Conservation (phyloP, 2,888 invertebrate genomes). For the Candidula unifasciata region DNA sequence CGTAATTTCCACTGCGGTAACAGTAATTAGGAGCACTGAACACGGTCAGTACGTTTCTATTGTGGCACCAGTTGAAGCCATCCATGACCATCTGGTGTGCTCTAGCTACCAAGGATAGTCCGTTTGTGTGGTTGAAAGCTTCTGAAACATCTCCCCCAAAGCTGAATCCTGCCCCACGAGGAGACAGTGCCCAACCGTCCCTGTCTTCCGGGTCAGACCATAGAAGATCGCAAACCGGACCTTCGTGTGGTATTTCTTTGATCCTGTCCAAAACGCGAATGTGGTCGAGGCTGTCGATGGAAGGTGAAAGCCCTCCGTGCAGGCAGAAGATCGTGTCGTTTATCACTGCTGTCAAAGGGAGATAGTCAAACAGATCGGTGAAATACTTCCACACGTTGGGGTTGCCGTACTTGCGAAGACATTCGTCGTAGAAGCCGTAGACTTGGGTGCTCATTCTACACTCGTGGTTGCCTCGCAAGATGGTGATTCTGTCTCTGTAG, state of each 20-base stretch:
- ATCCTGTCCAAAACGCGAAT: slow-evolving; percentile 98
- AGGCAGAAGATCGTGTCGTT: slow-evolving; percentile 97
- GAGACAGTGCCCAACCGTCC: slow-evolving; percentile 99
- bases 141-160: slow-evolving; percentile 99
- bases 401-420: slow-evolving; percentile 99
- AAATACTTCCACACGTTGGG: slow-evolving; percentile 99
- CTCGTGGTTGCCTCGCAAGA: slow-evolving; percentile 99
- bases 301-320: slow-evolving; percentile 98
- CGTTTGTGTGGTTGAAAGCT: slow-evolving; percentile 99
- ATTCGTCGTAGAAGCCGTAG: slow-evolving; percentile 99
- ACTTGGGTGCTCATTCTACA: slow-evolving; percentile 99
- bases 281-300: slow-evolving; percentile 99
- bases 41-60: slow-evolving; percentile 99
- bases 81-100: slow-evolving; percentile 86
- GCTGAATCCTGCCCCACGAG: slow-evolving; percentile 99
- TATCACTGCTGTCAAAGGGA: slow-evolving; percentile 98
- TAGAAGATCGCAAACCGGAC: slow-evolving; percentile 99
- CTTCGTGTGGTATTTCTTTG: slow-evolving; percentile 83
- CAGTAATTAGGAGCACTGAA: slow-evolving; percentile 99
- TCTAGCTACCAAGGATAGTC: slow-evolving; percentile 96
- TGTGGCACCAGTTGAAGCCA: slow-evolving; percentile 91
- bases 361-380: slow-evolving; percentile 98
- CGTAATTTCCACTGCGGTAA: slow-evolving; percentile 99
- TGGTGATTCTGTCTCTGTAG: slow-evolving; percentile 99
- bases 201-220: slow-evolving; percentile 99